Evolutionary conservation across 2,888 invertebrate species (phyloP).

Genomic region (Barypeithes pellucidus): DNA sequence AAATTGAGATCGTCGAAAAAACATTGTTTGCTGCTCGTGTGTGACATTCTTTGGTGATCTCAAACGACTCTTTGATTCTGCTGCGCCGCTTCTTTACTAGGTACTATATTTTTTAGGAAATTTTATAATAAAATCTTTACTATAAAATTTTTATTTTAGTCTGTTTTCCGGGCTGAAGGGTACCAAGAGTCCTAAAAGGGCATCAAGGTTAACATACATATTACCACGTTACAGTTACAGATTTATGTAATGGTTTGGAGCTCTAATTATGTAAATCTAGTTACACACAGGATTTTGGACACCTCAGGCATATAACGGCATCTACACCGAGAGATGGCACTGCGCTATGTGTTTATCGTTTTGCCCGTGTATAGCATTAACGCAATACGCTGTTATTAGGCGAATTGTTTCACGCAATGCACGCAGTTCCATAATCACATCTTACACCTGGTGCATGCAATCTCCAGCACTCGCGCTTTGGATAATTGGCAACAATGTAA

Average conservation of each 20-base stretch:
- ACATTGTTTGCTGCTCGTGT: no score
- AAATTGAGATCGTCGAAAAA: no score
- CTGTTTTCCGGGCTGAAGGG: no score
- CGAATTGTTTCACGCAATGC: conserved; percentile 37
- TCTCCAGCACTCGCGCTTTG: conserved; percentile 25
- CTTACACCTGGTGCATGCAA: conserved; percentile 28
- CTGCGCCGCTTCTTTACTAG: no score
- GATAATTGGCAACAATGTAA: conserved; percentile 25
- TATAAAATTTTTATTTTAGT: no score
- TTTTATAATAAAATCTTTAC: no score
- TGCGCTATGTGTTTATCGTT: conserved; percentile 21
- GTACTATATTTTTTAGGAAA: no score
- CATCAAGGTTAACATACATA: no score
- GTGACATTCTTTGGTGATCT: no score
- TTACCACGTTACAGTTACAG: no score
- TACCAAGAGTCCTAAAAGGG: no score
- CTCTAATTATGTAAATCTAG: conserved; percentile 17
- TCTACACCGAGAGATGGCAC: conserved; percentile 16
- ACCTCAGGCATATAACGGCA: conserved; percentile 28
- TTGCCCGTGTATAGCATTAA: conserved; percentile 11
- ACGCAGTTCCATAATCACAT: conserved; percentile 34
- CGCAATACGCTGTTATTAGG: conserved; percentile 21
- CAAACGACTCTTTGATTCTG: no score
- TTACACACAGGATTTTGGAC: conserved; percentile 8
- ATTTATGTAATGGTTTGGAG: not conserved